Evolutionary conservation across 2,888 invertebrate species (phyloP).

Genomic region (Lucinisca nassula): DNA sequence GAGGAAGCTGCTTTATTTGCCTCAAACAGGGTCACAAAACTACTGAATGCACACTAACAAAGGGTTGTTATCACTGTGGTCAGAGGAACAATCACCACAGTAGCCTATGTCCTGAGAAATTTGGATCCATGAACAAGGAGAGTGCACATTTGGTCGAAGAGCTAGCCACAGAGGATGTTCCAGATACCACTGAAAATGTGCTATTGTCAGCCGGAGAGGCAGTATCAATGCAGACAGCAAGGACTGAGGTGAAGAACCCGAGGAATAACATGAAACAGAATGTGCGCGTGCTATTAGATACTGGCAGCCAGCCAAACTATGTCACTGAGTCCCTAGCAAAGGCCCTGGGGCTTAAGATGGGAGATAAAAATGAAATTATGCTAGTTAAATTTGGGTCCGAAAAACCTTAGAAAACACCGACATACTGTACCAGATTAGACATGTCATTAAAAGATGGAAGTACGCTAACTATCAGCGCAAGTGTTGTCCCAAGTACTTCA

Average conservation of each 20-base stretch:
- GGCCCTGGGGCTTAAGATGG: background rate
- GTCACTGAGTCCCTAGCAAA: background rate
- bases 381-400: conserved; percentile 6
- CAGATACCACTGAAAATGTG: conserved; percentile 24
- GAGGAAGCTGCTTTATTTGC: conserved; percentile 32
- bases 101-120: conserved; percentile 37
- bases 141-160: conserved; percentile 4
- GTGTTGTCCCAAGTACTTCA: background rate
- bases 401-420: background rate
- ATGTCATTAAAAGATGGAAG: background rate
- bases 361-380: background rate
- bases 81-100: conserved; percentile 34
- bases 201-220: conserved; percentile 31
- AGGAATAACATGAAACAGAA: background rate
- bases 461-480: background rate
- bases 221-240: conserved; percentile 40
- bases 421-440: background rate
- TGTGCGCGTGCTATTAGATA: background rate
- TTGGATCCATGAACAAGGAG: background rate
- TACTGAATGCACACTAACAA: conserved; percentile 24
- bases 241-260: conserved; percentile 8
- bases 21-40: conserved; percentile 8
- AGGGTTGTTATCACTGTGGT: conserved; percentile 34
- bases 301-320: conserved; percentile 3
- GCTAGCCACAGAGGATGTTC: background rate